Conservation (phyloP, 2,888 invertebrate species). For the Invenusta paracnida region DNA sequence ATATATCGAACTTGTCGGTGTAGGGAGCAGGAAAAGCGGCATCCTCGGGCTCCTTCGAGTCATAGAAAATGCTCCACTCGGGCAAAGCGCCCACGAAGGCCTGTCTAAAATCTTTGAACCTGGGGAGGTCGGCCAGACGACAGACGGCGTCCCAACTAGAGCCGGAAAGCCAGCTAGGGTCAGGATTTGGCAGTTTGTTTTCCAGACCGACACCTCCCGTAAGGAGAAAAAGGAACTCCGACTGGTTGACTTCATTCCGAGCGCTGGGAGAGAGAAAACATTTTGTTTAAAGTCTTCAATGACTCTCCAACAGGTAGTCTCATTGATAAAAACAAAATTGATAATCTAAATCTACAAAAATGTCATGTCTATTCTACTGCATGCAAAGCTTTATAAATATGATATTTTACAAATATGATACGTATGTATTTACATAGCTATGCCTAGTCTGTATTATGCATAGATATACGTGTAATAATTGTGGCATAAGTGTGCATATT, state of each 20-base stretch:
- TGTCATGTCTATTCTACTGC: too few species aligned
- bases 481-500: too few species aligned
- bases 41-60: slow-evolving; percentile 72
- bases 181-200: slow-evolving; percentile 69
- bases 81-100: slow-evolving; percentile 64
- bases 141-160: slow-evolving; percentile 78
- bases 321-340: too few species aligned
- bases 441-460: too few species aligned
- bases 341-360: too few species aligned
- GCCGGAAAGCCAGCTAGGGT: slow-evolving; percentile 68
- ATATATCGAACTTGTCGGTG: slow-evolving; percentile 64
- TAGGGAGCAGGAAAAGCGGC: slow-evolving; percentile 70
- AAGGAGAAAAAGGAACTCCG: slow-evolving; percentile 63
- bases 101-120: slow-evolving; percentile 53
- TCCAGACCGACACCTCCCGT: slow-evolving; percentile 68
- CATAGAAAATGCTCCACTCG: slow-evolving; percentile 73
- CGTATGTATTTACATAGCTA: too few species aligned
- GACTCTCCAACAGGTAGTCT: too few species aligned
- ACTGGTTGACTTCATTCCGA: slow-evolving; percentile 54
- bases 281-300: too few species aligned
- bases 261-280: slow-evolving; percentile 52
- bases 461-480: too few species aligned
- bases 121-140: slow-evolving; percentile 67
- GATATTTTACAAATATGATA: too few species aligned
- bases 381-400: too few species aligned